These are phyloP conservation scores for Pterois miles DNA, from an alignment of 2,797 vertebrate genomes.

Conservation along the genomic window DNA sequence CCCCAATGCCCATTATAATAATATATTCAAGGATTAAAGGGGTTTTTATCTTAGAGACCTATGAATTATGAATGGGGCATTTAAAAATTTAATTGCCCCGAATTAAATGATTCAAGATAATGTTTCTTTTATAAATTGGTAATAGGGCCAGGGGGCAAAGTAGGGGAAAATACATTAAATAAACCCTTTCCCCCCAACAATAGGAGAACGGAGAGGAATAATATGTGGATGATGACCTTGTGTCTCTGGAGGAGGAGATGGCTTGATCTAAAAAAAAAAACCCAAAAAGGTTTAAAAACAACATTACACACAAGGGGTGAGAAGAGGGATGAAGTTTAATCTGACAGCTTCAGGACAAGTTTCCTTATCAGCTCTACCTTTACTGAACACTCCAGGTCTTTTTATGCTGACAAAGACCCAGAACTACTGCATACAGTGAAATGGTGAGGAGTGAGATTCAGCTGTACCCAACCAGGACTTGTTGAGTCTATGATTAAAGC, in stretches of 20 bases:
- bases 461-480: neutral
- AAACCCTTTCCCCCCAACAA: conserved; percentile 51
- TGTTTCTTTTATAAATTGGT: conserved; percentile 89
- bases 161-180: conserved; percentile 63
- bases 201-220: conserved; percentile 35
- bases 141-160: conserved; percentile 77
- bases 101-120: conserved; percentile 93
- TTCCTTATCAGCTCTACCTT: neutral
- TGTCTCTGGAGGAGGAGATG: conserved; percentile 18
- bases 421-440: conserved; percentile 13
- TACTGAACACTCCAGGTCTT: conserved; percentile 12
- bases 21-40: conserved; percentile 89
- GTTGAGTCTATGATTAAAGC: conserved; percentile 18
- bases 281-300: conserved; percentile 40
- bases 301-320: conserved; percentile 46
- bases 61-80: conserved; percentile 87
- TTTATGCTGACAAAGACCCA: neutral
- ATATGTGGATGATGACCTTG: conserved; percentile 27
- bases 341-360: conserved; percentile 26
- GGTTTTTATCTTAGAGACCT: conserved; percentile 83
- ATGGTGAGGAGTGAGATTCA: neutral
- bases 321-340: conserved; percentile 72
- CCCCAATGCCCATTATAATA: conserved; percentile 84
- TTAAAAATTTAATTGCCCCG: conserved; percentile 87
- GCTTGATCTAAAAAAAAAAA: conserved; percentile 8